Conservation (phyloP, 2,113 vertebrate species). For the Porphyrio hochstetteri region DNA sequence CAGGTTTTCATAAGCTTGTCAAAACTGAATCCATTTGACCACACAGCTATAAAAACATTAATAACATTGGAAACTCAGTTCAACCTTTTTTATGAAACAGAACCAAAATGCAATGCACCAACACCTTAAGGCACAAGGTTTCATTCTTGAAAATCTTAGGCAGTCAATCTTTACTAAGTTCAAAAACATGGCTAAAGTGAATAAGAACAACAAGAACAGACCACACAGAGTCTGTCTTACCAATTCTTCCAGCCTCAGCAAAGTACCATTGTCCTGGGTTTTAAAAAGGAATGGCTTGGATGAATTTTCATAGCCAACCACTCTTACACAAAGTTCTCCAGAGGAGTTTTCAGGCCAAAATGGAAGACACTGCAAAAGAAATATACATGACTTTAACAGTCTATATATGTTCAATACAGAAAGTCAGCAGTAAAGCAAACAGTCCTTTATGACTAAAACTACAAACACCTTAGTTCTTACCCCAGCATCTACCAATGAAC, state of each 20-base stretch:
- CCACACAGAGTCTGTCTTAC: conserved; percentile 67
- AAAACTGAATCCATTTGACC: not conserved
- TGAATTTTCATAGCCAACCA: conserved; percentile 81
- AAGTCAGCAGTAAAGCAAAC: not conserved
- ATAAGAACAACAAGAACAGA: not conserved
- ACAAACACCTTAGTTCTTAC: not conserved
- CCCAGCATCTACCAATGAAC: not conserved
- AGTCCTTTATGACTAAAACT: not conserved
- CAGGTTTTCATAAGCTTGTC: not conserved
- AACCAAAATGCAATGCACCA: not conserved
- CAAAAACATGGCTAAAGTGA: not conserved
- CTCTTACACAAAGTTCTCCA: conserved; percentile 87
- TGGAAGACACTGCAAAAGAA: conserved; percentile 85
- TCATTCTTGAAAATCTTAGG: not conserved
- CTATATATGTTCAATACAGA: fast-evolving
- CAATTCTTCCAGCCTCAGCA: conserved; percentile 84
- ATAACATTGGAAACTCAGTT: not conserved
- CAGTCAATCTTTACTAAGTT: not conserved
- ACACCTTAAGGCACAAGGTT: not conserved
- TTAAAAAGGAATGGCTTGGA: conserved; percentile 89
- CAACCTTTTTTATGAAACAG: not conserved
- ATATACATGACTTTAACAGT: not conserved
- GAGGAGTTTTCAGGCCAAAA: conserved; percentile 92
- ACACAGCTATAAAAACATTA: not conserved
- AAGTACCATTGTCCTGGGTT: conserved; percentile 89